Conservation (phyloP, 2,797 vertebrate species). For the Acipenser transmontanus region DNA sequence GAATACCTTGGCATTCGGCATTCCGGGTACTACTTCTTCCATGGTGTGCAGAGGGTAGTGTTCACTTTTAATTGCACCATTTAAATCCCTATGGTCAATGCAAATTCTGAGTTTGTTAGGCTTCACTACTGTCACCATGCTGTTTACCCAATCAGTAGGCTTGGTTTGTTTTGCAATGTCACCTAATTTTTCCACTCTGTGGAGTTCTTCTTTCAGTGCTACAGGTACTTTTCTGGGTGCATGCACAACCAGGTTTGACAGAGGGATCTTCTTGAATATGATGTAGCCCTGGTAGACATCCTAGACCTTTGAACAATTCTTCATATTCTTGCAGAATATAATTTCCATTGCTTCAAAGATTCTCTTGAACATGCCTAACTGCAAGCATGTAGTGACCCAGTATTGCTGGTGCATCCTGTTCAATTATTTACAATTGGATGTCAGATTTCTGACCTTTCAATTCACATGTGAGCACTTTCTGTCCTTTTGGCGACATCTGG, state of each 20-base stretch:
- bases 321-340: conserved; percentile 11
- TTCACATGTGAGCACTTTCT: background rate
- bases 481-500: background rate
- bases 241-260: conserved; percentile 10
- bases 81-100: conserved; percentile 2
- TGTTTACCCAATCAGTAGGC: conserved; percentile 15
- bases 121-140: conserved; percentile 5
- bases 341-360: background rate
- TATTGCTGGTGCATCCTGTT: conserved; percentile 8
- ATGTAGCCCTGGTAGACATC: conserved; percentile 11
- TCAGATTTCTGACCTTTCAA: conserved; percentile 1
- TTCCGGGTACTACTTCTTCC: conserved; percentile 7
- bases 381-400: background rate
- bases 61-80: background rate
- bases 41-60: conserved; percentile 14
- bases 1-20: background rate
- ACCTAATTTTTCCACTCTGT: conserved; percentile 11
- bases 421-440: conserved; percentile 2
- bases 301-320: conserved; percentile 12
- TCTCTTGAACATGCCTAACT: conserved; percentile 5
- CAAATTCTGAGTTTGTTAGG: background rate
- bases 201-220: conserved; percentile 7
- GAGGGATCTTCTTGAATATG: conserved; percentile 4
- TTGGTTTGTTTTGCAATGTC: conserved; percentile 19
- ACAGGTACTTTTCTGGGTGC: conserved; percentile 6